A percentile compares a stretch with the other conserved stretches of the same genome.
Conservation (phyloP, 2,113 vertebrate species). For the Vulpes lagopus region DNA sequence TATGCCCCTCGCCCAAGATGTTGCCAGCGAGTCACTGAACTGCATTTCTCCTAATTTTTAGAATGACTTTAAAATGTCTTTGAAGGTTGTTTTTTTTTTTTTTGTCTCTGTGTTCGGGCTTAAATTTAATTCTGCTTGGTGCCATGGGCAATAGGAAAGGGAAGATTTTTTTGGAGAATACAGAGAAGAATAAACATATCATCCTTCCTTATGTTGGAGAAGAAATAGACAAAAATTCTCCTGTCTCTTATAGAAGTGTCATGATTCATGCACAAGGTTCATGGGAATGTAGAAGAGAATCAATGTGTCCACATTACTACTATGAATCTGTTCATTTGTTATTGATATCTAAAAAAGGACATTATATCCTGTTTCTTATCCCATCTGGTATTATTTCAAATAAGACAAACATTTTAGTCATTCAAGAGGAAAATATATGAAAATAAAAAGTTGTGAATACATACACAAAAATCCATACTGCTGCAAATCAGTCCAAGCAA, state of each 20-base stretch:
- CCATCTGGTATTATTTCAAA: neutral
- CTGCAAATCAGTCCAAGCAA: neutral
- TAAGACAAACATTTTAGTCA: neutral
- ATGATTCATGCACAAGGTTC: neutral
- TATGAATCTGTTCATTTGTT: constrained; percentile 35
- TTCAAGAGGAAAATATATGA: neutral
- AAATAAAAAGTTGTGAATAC: neutral
- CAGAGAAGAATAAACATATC: neutral
- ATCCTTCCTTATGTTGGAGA: neutral
- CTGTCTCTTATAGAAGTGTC: neutral
- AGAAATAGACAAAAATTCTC: neutral
- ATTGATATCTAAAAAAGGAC: constrained; percentile 63
- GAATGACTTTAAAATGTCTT: neutral
- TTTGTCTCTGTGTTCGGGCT: neutral
- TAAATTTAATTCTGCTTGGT: constrained; percentile 3
- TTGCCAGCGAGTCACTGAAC: neutral
- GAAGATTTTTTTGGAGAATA: neutral
- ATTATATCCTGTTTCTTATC: constrained; percentile 16
- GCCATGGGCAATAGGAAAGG: neutral
- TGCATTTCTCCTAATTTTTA: neutral
- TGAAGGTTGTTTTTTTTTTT: neutral
- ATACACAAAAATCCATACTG: neutral
- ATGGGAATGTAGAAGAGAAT: neutral
- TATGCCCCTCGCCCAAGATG: neutral
- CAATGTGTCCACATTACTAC: neutral